Conservation (phyloP, 2,888 invertebrate species). For the Tenthredo livida region DNA sequence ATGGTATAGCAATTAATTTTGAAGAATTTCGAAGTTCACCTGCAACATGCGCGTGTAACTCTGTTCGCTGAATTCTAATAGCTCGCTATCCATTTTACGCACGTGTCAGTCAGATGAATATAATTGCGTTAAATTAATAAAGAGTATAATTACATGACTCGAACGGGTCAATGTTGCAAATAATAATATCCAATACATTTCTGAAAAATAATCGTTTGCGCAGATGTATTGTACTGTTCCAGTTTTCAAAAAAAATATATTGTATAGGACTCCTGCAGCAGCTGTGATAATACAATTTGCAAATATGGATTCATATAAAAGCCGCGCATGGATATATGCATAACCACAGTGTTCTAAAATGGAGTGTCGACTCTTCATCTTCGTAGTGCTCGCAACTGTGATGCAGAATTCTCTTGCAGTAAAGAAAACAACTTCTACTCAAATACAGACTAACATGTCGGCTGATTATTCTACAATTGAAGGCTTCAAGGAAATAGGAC, state of each 20-base stretch:
- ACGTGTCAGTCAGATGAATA: not conserved
- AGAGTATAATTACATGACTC: not conserved
- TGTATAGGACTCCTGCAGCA: not conserved
- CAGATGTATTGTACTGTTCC: not conserved
- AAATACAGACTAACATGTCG: not conserved
- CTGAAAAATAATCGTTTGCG: not conserved
- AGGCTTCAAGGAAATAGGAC: not conserved
- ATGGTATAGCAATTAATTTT: not conserved
- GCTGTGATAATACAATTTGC: not conserved
- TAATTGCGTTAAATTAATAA: not conserved
- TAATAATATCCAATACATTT: not conserved
- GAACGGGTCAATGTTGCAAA: not conserved
- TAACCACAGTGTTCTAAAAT: not conserved
- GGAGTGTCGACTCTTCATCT: not conserved
- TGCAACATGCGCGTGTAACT: too few species aligned
- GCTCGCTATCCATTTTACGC: not conserved
- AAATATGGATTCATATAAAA: not conserved
- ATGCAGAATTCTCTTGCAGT: not conserved
- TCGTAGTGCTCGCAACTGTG: not conserved
- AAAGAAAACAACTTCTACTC: not conserved
- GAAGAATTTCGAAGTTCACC: too few species aligned
- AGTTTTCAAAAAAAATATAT: not conserved
- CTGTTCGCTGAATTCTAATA: not conserved
- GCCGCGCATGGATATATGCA: not conserved
- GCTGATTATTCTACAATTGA: slow-evolving; percentile 3